Percentiles rank a stretch among this genome's conserved stretches.
phyloP scores from a whole-genome alignment of 30 jellyfish, hydroid and myxozoan genomes.

The Aurelia aurita region DNA sequence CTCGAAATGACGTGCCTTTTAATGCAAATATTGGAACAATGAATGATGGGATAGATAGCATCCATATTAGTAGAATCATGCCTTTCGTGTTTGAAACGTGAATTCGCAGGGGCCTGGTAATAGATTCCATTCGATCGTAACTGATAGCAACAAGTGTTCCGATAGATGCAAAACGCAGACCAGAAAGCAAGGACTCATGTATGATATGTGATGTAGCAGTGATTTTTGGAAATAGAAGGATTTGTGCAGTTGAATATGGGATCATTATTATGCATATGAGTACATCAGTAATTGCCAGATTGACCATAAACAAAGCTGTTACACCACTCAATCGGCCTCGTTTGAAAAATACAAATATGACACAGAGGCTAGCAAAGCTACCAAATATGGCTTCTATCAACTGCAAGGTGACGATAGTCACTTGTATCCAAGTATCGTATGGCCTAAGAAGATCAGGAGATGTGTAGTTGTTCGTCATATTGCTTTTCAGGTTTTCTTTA shows the following conservation, averaged over 20 bases:
- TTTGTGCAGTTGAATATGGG: conserved; percentile 43
- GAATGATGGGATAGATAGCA: conserved; percentile 31
- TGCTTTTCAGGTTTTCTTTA: too few relatives aligned
- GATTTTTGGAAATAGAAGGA: conserved; percentile 23
- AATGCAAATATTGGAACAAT: conserved; percentile 40
- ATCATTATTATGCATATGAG: conserved; percentile 40
- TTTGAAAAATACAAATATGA: conserved; percentile 48
- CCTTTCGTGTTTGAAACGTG: conserved; percentile 19
- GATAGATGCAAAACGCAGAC: conserved; percentile 66
- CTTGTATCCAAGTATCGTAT: conserved; percentile 39
- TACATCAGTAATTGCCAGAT: conserved; percentile 43
- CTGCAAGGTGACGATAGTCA: conserved; percentile 8
- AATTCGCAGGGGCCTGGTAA: conserved; percentile 55
- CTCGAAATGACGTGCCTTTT: conserved; percentile 16
- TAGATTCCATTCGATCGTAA: conserved; percentile 66
- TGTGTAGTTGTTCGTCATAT: conserved; percentile 16
- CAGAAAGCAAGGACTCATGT: conserved; percentile 63
- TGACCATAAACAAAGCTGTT: conserved; percentile 62
- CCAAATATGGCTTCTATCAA: conserved; percentile 54
- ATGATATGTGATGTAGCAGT: conserved; percentile 7
- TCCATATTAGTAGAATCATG: conserved; percentile 30
- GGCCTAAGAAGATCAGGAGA: conserved; percentile 4
- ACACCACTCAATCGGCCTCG: conserved; percentile 58
- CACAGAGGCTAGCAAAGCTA: conserved; percentile 47
- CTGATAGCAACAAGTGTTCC: conserved; percentile 68